Base-by-base conservation (phyloP, 2,113 vertebrate species). In the Electrona antarctica region DNA sequence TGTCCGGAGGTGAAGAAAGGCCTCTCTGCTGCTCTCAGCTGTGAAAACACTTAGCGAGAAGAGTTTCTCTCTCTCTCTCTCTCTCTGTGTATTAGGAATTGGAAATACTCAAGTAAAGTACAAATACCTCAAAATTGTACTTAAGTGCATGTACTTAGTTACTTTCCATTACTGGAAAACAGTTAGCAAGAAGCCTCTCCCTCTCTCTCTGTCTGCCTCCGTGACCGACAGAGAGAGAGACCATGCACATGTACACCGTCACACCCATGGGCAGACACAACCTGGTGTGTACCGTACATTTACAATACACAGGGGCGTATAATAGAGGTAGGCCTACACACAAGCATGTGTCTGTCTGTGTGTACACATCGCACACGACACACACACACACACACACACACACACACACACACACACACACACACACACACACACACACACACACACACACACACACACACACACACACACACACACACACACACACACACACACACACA, bases 1-100 rank as follows among this genome's bases (percentile, higher is more conserved):
- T 91, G 80, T 92, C 88, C 81, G 71, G 88, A 93, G 81, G 90
- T 89, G 88, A 81, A 84, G 83, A 88, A 86, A 92, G 80, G 76
- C 76, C 86, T 85, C 84, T 80, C 73, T 66, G 75, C 85, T 90
- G 78, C 71, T 86, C 83, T 91, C 75, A 88, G 91, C 89, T 90
- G 86, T 85, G 72, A 89, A 92, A 94, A 92, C 86, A 90, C 81
- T 78, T 77, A 76, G 48, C 79, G 79, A 89, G 75, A 82, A 71
- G 60, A 72, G 59, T n/a, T 14, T 41, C 33, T 21, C 21, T 41
- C 33, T 41, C 33, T 41, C 33, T 41, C 33, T 41, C 3, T 41
- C 33, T 41, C 33, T 41, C 33, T 6, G 33, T 28, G 21, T n/a
- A n/a, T n/a, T n/a, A n/a, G n/a, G 21, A 21, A 21, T 21, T 21